Base-by-base conservation (phyloP, 1,140 invertebrate genomes). In the Rhagoletis pomonella region DNA sequence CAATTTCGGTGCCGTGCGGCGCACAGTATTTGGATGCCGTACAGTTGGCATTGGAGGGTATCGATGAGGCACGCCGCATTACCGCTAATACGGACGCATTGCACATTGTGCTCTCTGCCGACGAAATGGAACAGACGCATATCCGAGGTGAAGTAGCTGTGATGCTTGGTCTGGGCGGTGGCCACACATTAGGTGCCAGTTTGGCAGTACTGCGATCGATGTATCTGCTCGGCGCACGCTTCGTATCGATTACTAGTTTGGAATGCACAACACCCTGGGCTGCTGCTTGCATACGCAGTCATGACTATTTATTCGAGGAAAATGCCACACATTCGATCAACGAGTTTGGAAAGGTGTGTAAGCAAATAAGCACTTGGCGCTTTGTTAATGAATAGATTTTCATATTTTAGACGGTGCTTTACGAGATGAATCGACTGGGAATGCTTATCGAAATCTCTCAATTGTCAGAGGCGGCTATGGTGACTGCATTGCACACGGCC, bases 371-470 rank as follows among this genome's bases (percentile, higher is more conserved):
- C 1, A 85, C 3, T 29, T 55, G 10, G 47, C 19, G 19, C 59
- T n/a, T 55, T 29, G 29, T 3, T 55, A 86, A 44, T 86, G n/a
- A 42, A 14, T 60, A 29, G 60, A 7, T 86, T 64, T 88, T 85
- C 10, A 93, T 73, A 29, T 94, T 93, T 0, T 93, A 96, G 94
- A 94, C 94, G 3, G 94, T 96, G 44, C 94, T 96, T 4, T 94
- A 93, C 87, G 96, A 96, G 90, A 94, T 96, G 92, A 96, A 96
- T 90, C 94, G 96, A 69, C 91, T 96, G 39, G 97, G 97, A 3
- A 97, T 97, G 96, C 92, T 97, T 60, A 95, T 97, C 19, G 97
- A 97, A 91, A 94, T 97, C 60, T 96, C 96, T 0, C 96, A 97
- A 91, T 95, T 96, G 0, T 96, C 96, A 1, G 94, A 96, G 73